phyloP scores from a whole-genome alignment of 2,888 invertebrate species.

The Leuctra nigra region DNA sequence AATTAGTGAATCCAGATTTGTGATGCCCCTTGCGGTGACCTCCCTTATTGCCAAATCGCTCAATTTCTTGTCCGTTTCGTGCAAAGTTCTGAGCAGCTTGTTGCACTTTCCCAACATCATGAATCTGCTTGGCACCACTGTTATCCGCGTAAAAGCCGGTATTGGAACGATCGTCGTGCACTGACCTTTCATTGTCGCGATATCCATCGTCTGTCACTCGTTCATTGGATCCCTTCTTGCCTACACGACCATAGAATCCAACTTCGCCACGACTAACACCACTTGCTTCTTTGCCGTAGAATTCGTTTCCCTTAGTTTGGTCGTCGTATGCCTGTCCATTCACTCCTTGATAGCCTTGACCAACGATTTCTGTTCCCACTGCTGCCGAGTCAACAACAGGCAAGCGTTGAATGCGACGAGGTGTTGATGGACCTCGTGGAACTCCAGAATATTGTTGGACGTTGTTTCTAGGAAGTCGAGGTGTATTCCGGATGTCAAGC shows the following conservation, averaged over 20 bases:
- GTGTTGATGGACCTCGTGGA: neutral
- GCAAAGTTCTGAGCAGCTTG: conserved; percentile 26
- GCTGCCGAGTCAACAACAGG: conserved; percentile 10
- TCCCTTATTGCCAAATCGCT: conserved; percentile 22
- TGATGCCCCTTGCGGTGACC: conserved; percentile 29
- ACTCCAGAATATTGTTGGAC: neutral
- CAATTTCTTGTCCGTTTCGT: conserved; percentile 25
- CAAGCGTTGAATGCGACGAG: neutral
- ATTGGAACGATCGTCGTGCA: conserved; percentile 12
- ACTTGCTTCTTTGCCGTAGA: conserved; percentile 15
- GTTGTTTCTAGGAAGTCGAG: neutral
- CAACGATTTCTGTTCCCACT: conserved; percentile 16
- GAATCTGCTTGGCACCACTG: conserved; percentile 22
- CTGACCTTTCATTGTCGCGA: conserved; percentile 15
- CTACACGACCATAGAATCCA: conserved; percentile 25
- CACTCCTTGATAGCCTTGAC: conserved; percentile 3
- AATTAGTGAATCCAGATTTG: conserved; percentile 29
- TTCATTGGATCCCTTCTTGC: conserved; percentile 18
- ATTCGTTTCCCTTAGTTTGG: conserved; percentile 4
- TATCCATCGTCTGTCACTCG: conserved; percentile 16
- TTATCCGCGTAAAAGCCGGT: conserved; percentile 21
- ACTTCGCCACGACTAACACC: conserved; percentile 22
- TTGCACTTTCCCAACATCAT: conserved; percentile 25
- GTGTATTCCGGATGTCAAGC: neutral
- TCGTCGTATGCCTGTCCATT: conserved; percentile 14